Percentiles rank a stretch among this genome's conserved stretches.
Conservation (phyloP, 2,797 vertebrate genomes). For the Sebastes hopkinsi region DNA sequence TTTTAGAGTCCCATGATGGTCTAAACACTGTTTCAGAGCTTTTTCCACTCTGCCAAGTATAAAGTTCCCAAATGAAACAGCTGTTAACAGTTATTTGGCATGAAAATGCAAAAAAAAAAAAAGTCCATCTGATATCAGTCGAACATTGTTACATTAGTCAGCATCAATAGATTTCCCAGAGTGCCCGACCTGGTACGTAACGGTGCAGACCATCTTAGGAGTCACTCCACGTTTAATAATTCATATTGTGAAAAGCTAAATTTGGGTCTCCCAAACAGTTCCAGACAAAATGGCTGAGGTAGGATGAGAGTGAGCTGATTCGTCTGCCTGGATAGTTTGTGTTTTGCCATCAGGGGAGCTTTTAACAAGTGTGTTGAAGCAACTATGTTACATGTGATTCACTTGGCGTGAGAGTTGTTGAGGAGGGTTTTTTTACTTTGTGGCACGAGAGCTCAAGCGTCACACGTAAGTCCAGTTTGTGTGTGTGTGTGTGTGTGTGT, state of each 20-base stretch:
- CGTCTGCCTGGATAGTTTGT: constrained; percentile 21
- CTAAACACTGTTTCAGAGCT: constrained; percentile 22
- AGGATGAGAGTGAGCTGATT: constrained; percentile 42
- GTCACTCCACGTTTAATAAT: constrained; percentile 62
- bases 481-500: constrained; percentile 19
- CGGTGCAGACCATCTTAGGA: constrained; percentile 39
- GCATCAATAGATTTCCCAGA: constrained; percentile 4
- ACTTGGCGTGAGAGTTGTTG: constrained; percentile 1
- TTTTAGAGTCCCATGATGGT: constrained; percentile 20
- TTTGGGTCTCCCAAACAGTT: constrained; percentile 65
- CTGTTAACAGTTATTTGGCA: neutral
- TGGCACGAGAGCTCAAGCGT: constrained; percentile 26
- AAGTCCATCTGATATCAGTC: neutral
- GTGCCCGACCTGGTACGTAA: constrained; percentile 2
- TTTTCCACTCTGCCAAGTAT: constrained; percentile 23
- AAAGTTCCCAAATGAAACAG: constrained; percentile 29
- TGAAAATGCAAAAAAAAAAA: neutral
- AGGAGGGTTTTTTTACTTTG: constrained; percentile 24
- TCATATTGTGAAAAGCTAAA: constrained; percentile 62
- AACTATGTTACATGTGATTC: constrained; percentile 28
- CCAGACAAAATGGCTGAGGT: constrained; percentile 61
- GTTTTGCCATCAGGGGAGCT: constrained; percentile 39
- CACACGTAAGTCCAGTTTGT: neutral
- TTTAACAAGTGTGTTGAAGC: constrained; percentile 44
- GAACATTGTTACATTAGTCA: constrained; percentile 7